Evolutionary conservation across 2,888 invertebrate genomes (phyloP), one percentile per base, ranked within the genome.

Genomic region (Amblyteles armatorius): DNA sequence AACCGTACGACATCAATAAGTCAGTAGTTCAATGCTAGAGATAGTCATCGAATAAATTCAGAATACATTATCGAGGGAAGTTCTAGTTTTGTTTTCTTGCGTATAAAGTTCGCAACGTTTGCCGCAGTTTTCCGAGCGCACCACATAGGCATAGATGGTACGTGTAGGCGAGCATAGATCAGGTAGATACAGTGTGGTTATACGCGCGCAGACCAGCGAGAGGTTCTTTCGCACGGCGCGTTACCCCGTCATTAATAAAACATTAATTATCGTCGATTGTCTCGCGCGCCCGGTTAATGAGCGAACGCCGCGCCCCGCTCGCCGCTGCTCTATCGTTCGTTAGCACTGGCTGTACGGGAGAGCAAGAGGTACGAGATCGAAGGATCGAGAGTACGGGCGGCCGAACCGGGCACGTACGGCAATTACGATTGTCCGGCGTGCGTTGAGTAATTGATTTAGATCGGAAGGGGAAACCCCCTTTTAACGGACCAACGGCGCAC

Each of bases 261-360:
- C 90, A 88, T 91, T 88, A 90, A 90, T 91, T 90, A 89, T 88
- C 84, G 79, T 79, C 88, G 87, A 91, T 91, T 91, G 90, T 91
- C 88, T 86, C 87, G 84, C 86, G 86, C 86, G 84, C 79, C 72
- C 79, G 83, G 87, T 88, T 91, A 91, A 91, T 88, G 89, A 90
- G 88, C 87, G 87, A 87, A 87, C 89, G 86, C 81, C 83, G 80
- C 85, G 72, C 85, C 82, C 79, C 81, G 76, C 76, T 33, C 13
- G 22, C 57, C 50, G 26, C 69, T 71, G 40, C 44, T 83, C 60
- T 63, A 76, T 74, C 68, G 74, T 83, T 79, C 77, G 81, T 77
- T 81, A 72, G 60, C 40, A 9, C 40, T 44, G 79, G 71, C 73
- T 82, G 52, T 80, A 73, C 67, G 79, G 79, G 74, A 63, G 73